Conservation (phyloP, 2,888 invertebrate species). For the Eutolmus rufibarbis region DNA sequence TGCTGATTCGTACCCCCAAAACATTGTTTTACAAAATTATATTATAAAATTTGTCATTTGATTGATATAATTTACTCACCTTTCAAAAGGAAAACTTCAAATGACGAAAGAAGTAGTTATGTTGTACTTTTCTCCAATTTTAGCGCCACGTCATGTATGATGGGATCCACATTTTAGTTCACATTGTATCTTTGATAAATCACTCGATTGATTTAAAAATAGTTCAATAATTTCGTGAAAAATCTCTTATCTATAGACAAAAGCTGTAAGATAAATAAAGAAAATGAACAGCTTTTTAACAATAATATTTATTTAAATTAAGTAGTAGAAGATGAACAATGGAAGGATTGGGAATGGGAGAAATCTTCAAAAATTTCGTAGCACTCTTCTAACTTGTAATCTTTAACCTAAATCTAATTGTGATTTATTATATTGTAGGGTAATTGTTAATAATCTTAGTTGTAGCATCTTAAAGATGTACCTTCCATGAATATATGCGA, state of each 20-base stretch:
- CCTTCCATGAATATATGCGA: no score
- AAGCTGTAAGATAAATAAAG: not conserved
- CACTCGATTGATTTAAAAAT: not conserved
- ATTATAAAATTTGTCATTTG: no score
- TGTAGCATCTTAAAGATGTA: no score
- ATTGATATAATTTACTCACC: not conserved
- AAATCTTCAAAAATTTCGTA: not conserved
- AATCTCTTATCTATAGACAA: not conserved
- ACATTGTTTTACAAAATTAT: no score
- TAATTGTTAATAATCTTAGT: no score
- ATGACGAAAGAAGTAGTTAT: not conserved
- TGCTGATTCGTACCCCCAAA: no score
- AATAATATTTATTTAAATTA: not conserved
- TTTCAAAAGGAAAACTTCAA: not conserved
- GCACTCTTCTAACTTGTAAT: no score
- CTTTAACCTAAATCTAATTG: no score
- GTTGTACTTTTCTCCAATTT: not conserved
- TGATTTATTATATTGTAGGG: no score
- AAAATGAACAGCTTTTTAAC: not conserved
- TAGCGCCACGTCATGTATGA: not conserved
- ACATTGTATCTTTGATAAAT: not conserved
- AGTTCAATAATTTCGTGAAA: not conserved
- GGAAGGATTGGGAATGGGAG: not conserved
- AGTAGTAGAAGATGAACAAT: not conserved
- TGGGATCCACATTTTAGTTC: not conserved